These are phyloP conservation scores for Bedellia somnulentella DNA, from an alignment of 2,888 invertebrate genomes.

Conservation along the genomic window DNA sequence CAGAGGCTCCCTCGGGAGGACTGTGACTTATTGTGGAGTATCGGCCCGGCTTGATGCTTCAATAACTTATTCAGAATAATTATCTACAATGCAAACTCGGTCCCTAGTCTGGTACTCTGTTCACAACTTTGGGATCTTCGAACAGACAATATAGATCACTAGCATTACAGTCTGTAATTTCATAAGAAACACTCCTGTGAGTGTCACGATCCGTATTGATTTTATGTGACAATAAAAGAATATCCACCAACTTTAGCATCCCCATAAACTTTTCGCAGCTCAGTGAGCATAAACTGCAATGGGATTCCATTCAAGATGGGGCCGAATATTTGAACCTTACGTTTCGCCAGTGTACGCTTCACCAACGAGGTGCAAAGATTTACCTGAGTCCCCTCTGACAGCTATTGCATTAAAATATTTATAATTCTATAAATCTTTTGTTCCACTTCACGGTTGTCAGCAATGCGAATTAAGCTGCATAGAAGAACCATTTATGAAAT, in stretches of 20 bases:
- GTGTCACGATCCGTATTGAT: slow-evolving; percentile 47
- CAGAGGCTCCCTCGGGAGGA: slow-evolving; percentile 27
- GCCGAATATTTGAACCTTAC: slow-evolving; percentile 39
- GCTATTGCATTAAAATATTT: slow-evolving; percentile 42
- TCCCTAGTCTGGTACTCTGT: no score
- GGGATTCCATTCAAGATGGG: slow-evolving; percentile 45
- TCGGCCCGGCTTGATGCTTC: slow-evolving; percentile 24
- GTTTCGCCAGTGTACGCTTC: slow-evolving; percentile 23
- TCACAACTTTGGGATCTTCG: no score
- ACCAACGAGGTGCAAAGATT: slow-evolving; percentile 40
- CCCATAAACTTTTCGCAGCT: slow-evolving; percentile 51
- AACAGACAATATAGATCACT: no score
- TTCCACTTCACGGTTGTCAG: no score
- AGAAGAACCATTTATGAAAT: no score
- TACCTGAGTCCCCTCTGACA: slow-evolving; percentile 36
- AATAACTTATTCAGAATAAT: slow-evolving; percentile 52
- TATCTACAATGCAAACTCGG: slow-evolving; percentile 23
- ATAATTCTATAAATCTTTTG: slow-evolving; percentile 21
- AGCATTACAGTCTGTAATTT: no score
- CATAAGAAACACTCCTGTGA: no score
- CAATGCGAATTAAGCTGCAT: no score
- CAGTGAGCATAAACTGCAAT: slow-evolving; percentile 58
- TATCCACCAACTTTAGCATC: slow-evolving; percentile 42
- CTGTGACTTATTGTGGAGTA: slow-evolving; percentile 44
- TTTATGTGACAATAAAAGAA: slow-evolving; percentile 47